phyloP scores from a whole-genome alignment of 2,113 vertebrate genomes.

The Uropsilus gracilis region DNA sequence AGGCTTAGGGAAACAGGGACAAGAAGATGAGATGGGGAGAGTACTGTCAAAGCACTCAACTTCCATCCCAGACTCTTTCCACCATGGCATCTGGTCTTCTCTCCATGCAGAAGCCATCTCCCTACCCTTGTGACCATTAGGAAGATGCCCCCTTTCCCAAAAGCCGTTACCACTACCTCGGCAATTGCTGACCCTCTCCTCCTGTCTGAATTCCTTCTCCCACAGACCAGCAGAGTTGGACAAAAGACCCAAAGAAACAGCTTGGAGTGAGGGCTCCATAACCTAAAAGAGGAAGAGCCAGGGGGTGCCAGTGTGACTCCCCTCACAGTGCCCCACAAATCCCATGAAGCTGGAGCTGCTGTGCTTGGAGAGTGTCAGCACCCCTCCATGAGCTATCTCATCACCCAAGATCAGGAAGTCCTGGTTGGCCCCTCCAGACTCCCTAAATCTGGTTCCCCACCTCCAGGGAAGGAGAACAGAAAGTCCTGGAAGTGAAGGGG shows the following conservation, averaged over 20 bases:
- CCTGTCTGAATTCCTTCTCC: not conserved
- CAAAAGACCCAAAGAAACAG: not conserved
- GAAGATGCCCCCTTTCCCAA: not conserved
- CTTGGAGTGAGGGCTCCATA: not conserved
- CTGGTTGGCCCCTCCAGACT: not conserved
- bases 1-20: rapidly evolving
- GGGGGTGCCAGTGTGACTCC: rapidly evolving
- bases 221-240: not conserved
- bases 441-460: not conserved
- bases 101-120: not conserved
- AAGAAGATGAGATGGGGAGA: not conserved
- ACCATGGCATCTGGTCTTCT: not conserved
- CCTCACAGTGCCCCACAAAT: rapidly evolving
- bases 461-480: not conserved
- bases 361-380: not conserved
- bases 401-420: no score
- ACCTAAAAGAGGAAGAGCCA: not conserved
- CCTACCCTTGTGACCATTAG: no score
- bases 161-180: not conserved
- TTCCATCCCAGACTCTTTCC: rapidly evolving
- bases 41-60: no score
- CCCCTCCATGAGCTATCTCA: rapidly evolving
- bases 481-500: not conserved
- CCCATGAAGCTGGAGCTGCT: not conserved
- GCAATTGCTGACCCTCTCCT: not conserved